Base-by-base conservation (phyloP, 1,140 invertebrate genomes). In the Plectrocnemia conspersa region DNA sequence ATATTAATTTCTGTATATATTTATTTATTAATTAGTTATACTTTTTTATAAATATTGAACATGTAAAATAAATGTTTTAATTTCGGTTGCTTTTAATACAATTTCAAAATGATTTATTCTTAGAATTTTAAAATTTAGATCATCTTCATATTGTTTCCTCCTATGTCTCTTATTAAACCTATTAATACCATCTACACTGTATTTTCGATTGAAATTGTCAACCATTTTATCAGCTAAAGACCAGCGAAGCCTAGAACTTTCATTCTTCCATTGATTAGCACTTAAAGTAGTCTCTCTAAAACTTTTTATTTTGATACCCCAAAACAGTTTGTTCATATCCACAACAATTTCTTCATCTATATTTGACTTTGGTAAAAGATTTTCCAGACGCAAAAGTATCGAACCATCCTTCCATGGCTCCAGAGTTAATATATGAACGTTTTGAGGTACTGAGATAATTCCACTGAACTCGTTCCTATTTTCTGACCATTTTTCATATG, bases 371-470 rank as follows among this genome's bases (percentile, higher is more conserved):
- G 93, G 88, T 54, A 87, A 82, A 57, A 92, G 79, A 72, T 98
- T 91, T 64, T 98, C 95, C 0, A 98, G 69, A 48, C 95, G 75
- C 0, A 97, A 54, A 9, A 98, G 71, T 9, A 91, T 62, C 19
- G 76, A 74, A 2, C 66, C 66, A 2, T 76, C 76, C 32, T 79
- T 78, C 81, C 88, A 89, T 10, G 89, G 85, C 66, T 97, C 91
- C 36, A 97, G 65, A 18, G 93, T 95, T n/a, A 98, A 67, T 22
- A 98, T 69, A 64, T 95, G 85, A 0, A 97, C 76, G 59, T 93
- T 92, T 16, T 70, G 92, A 1, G 97, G 62, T 1, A 68, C 56
- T 3, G 33, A 36, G 0, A 65, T 65, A 2, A 68, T 33, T 5
- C 64, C 69, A 19, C 59, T 62, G 18, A 63, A 64, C 22, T n/a